Evolutionary conservation across 2,888 invertebrate species (phyloP), one percentile per base, ranked within the genome.

Genomic region (Andrena camellia): DNA sequence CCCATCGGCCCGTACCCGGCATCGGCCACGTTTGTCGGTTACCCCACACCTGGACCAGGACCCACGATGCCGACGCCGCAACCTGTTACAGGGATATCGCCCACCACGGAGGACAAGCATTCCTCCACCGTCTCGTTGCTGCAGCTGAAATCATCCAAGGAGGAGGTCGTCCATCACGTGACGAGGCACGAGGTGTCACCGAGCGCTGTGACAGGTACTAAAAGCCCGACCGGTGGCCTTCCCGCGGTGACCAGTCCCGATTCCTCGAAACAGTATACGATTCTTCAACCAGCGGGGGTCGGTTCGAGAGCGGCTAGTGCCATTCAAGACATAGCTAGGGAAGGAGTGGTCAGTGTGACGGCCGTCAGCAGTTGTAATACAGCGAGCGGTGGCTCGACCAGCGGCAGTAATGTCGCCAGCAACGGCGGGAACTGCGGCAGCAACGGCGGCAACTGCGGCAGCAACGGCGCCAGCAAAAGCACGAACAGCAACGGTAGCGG

Each of bases 291-390:
- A 0, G 97, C 97, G 13, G 97, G 97, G 42, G 96, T 96, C 0
- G 97, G 97, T 3, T 97, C 97, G 29, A 96, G 97, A 68, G 97
- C 97, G 0, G 97, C 97, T 66, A 97, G 97, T 54, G 97, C 97
- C 29, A 95, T 97, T 92, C 97, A 97, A 93, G 97, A 98, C 93
- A 97, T 96, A 75, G 95, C 96, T 48, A 94, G 96, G 60, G 96
- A 96, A 89, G 96, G 96, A 62, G 96, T 96, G 62, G 95, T 96
- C 50, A 95, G 95, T 86, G 96, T 96, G 17, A 94, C 96, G 5
- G 95, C 95, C 23, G 95, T 95, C 33, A 94, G 93, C 88, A 95
- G 93, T 84, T 93, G 93, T 75, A 90, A 87, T 74, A 91, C 88
- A 54, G 85, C 82, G 75, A 90, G 82, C 81, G 86, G 71, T 74